A percentile compares a stretch with the other conserved stretches of the same genome.
These are phyloP conservation scores for Malurus alboscapulatus DNA, from an alignment of 2,113 vertebrate genomes.

Conservation along the genomic window DNA sequence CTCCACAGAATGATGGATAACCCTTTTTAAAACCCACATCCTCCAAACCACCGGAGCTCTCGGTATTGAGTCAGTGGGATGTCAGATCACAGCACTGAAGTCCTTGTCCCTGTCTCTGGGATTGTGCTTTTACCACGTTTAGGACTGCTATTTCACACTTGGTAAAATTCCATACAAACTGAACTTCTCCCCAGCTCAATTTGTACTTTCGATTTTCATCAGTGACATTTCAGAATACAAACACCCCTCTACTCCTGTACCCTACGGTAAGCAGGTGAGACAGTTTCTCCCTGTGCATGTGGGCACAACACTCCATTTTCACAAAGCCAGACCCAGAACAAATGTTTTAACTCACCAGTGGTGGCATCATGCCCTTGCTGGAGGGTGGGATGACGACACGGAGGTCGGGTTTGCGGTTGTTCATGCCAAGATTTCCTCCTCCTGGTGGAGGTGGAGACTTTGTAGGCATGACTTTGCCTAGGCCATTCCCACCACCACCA, in stretches of 20 bases:
- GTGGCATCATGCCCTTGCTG: slow-evolving; percentile 98
- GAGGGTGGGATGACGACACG: slow-evolving; percentile 96
- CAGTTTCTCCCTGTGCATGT: neutral
- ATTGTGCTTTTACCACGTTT: neutral
- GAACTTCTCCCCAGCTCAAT: neutral
- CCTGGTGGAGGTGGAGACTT: slow-evolving; percentile 96
- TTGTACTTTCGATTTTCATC: neutral
- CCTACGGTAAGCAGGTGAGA: neutral
- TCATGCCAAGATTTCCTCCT: slow-evolving; percentile 89
- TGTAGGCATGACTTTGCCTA: slow-evolving; percentile 94
- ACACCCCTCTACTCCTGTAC: neutral
- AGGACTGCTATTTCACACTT: neutral
- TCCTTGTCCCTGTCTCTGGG: neutral
- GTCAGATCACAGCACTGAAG: neutral
- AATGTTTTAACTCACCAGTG: slow-evolving; percentile 82
- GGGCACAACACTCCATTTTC: neutral
- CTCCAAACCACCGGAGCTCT: neutral
- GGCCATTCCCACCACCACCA: slow-evolving; percentile 86
- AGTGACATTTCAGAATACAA: neutral
- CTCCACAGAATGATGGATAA: neutral
- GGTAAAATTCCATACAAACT: neutral
- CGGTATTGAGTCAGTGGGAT: neutral
- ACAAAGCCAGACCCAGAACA: neutral
- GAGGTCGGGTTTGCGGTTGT: slow-evolving; percentile 93
- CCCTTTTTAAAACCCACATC: slow-evolving; percentile 29